Evolutionary conservation across 2,888 invertebrate genomes (phyloP).

Genomic region (Mamestra brassicae): DNA sequence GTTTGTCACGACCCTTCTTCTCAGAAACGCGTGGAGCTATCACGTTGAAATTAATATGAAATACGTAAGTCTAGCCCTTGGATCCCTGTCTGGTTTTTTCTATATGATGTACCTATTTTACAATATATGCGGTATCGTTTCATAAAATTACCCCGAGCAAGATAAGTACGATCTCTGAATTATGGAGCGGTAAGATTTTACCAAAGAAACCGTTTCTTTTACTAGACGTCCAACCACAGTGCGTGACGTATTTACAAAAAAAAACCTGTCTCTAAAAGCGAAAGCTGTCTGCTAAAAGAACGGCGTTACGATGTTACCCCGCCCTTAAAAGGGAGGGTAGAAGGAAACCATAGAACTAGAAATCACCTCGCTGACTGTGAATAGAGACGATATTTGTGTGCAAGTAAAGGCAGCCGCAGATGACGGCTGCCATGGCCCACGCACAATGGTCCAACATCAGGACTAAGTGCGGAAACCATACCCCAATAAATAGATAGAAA

Average conservation of each 20-base stretch:
- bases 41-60: too few relatives aligned
- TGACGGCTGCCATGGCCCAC: too few relatives aligned
- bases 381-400: too few relatives aligned
- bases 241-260: conserved; percentile 25
- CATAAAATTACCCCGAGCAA: neutral
- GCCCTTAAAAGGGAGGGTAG: conserved; percentile 13
- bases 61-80: too few relatives aligned
- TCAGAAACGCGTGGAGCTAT: too few relatives aligned
- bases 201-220: conserved; percentile 12
- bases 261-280: conserved; percentile 12
- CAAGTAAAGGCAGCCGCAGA: too few relatives aligned
- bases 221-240: conserved; percentile 11
- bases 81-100: neutral
- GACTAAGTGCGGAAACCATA: too few relatives aligned
- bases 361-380: neutral
- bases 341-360: neutral
- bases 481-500: too few relatives aligned
- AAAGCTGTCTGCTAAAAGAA: conserved; percentile 20
- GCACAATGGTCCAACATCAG: too few relatives aligned
- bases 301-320: conserved; percentile 21
- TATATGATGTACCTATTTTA: neutral
- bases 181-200: conserved; percentile 1
- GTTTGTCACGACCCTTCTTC: too few relatives aligned
- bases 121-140: neutral
- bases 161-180: neutral